Conservation (phyloP, 2,888 invertebrate species). For the Cecidostiba fungosa region DNA sequence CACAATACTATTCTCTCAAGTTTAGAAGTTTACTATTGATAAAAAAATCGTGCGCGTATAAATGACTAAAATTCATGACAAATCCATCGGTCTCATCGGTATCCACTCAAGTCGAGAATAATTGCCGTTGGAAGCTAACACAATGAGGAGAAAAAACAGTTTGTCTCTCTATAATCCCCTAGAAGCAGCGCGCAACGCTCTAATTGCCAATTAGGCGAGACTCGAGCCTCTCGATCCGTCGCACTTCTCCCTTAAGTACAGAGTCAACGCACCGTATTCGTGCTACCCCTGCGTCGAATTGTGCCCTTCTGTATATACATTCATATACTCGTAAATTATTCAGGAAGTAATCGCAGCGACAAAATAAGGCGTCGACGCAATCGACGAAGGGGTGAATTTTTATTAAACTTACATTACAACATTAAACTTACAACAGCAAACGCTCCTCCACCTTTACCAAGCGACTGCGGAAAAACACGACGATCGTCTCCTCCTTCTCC, state of each 20-base stretch:
- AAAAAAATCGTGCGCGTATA: too few relatives aligned
- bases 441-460: neutral
- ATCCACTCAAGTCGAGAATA: neutral
- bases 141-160: neutral
- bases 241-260: neutral
- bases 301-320: neutral
- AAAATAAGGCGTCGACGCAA: neutral
- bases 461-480: neutral
- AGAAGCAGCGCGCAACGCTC: neutral
- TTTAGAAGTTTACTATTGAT: too few relatives aligned
- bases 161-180: slow-evolving; percentile 4
- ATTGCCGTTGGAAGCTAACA: neutral
- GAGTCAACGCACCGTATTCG: neutral
- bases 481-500: neutral
- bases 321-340: neutral
- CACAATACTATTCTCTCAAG: too few relatives aligned
- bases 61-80: too few relatives aligned
- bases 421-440: neutral
- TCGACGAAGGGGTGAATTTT: neutral
- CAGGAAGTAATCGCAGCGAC: neutral
- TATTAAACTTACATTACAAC: neutral
- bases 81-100: neutral
- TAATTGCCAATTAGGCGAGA: slow-evolving; percentile 13
- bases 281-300: neutral
- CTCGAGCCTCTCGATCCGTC: neutral